These are phyloP conservation scores for Shargacucullia verbasci DNA, from an alignment of 2,888 invertebrate species.

Conservation along the genomic window DNA sequence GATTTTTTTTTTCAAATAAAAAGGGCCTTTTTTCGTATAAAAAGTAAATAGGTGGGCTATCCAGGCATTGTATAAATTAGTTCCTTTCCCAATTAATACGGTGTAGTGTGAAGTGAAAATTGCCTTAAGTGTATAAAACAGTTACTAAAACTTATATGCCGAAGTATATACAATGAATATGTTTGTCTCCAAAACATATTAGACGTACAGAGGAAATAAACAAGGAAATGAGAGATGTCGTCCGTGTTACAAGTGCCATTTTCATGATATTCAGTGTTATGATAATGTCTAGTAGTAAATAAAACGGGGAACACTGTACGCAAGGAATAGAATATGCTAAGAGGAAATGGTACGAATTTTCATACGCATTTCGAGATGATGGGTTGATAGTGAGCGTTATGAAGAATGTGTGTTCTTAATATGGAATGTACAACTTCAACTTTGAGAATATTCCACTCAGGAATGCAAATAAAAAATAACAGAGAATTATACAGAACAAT, in stretches of 20 bases:
- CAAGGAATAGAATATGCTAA: conserved; percentile 33
- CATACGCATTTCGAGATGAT: conserved; percentile 3
- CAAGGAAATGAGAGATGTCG: conserved; percentile 71
- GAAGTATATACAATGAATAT: too few species aligned
- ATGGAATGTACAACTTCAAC: too few species aligned
- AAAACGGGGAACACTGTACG: conserved; percentile 39
- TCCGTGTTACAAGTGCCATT: conserved; percentile 54
- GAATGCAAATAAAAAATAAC: conserved; percentile 20
- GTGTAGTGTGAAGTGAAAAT: too few species aligned
- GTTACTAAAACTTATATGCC: too few species aligned
- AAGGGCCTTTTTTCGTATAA: too few species aligned
- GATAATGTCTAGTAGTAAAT: conserved; percentile 51
- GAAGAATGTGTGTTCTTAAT: too few species aligned
- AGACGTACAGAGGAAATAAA: conserved; percentile 60
- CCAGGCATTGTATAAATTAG: too few species aligned
- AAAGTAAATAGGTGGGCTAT: too few species aligned
- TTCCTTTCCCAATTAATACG: too few species aligned
- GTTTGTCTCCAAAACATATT: conserved; percentile 58
- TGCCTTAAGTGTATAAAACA: too few species aligned
- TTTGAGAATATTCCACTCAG: conserved; percentile 16
- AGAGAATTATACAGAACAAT: conserved; percentile 31
- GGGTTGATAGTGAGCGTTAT: too few species aligned
- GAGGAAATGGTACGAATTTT: conserved; percentile 22
- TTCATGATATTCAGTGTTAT: conserved; percentile 55
- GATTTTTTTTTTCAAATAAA: too few species aligned